Percentiles rank a stretch among this genome's conserved stretches.
Conservation (phyloP, 2,888 invertebrate species). For the Oscheius sp. region DNA sequence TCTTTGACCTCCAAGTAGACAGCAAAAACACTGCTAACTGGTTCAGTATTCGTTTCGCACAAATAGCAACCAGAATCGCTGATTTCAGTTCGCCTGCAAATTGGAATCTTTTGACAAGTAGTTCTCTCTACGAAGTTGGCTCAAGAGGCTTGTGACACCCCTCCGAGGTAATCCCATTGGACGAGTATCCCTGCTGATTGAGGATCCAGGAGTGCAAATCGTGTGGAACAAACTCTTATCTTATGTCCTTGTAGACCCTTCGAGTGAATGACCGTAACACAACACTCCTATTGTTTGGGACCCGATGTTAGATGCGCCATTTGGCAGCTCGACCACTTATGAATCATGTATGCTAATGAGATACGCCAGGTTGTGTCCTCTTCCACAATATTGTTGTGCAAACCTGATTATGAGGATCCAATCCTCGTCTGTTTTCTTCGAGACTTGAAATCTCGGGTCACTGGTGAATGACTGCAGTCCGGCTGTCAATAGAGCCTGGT, state of each 20-base stretch:
- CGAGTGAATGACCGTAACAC: slow-evolving; percentile 25
- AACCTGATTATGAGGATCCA: slow-evolving; percentile 70
- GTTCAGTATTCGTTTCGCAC: slow-evolving; percentile 71
- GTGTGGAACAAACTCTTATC: slow-evolving; percentile 11
- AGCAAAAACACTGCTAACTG: slow-evolving; percentile 65
- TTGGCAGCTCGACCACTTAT: slow-evolving; percentile 26
- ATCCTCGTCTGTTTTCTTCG: slow-evolving; percentile 55
- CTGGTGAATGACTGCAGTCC: slow-evolving; percentile 66
- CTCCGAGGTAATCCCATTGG: slow-evolving; percentile 33
- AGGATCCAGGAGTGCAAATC: slow-evolving; percentile 26
- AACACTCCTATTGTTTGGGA: slow-evolving; percentile 27
- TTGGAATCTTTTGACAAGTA: slow-evolving; percentile 5
- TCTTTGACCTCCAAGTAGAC: slow-evolving; percentile 65
- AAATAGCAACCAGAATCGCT: slow-evolving; percentile 69
- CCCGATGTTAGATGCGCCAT: slow-evolving; percentile 27
- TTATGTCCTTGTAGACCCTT: no score
- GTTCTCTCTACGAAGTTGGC: slow-evolving; percentile 8
- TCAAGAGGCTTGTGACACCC: not conserved
- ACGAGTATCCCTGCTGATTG: slow-evolving; percentile 29
- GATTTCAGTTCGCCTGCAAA: slow-evolving; percentile 58
- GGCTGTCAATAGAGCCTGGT: slow-evolving; percentile 70
- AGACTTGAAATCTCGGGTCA: slow-evolving; percentile 70
- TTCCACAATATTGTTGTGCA: not conserved
- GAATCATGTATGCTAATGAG: slow-evolving; percentile 40
- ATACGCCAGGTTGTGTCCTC: slow-evolving; percentile 32